phyloP scores from a whole-genome alignment of 2,797 vertebrate species.

The Epinephelus coioides region DNA sequence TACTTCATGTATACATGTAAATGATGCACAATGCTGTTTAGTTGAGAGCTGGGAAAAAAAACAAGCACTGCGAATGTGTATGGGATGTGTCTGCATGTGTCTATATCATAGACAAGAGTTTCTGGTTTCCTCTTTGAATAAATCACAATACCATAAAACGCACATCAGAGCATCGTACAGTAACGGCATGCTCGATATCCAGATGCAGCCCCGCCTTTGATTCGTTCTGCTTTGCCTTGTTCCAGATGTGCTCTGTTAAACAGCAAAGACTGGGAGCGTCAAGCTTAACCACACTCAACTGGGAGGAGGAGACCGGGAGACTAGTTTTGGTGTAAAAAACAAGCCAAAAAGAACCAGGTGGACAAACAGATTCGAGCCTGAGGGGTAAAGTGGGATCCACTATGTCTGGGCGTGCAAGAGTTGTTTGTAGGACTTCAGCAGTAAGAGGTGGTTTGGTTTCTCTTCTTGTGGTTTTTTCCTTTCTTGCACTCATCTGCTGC shows the following conservation, averaged over 20 bases:
- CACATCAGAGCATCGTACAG: slow-evolving; percentile 57
- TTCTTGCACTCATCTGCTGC: slow-evolving; percentile 56
- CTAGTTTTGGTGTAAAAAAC: slow-evolving; percentile 33
- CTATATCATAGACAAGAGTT: slow-evolving; percentile 26
- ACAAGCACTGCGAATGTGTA: slow-evolving; percentile 26
- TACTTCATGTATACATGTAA: background rate
- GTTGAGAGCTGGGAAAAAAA: slow-evolving; percentile 25
- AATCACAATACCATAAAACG: slow-evolving; percentile 51
- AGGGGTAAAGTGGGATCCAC: slow-evolving; percentile 56
- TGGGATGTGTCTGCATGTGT: slow-evolving; percentile 26
- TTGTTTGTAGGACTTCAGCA: slow-evolving; percentile 68
- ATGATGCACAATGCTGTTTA: slow-evolving; percentile 16
- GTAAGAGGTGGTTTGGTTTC: slow-evolving; percentile 67
- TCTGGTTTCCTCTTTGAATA: slow-evolving; percentile 54
- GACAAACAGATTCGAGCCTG: slow-evolving; percentile 71
- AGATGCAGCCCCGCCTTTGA: slow-evolving; percentile 55
- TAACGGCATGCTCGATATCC: slow-evolving; percentile 36
- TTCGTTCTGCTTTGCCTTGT: slow-evolving; percentile 59
- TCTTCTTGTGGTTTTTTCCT: slow-evolving; percentile 66
- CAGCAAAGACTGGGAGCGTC: slow-evolving; percentile 40
- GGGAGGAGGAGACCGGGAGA: slow-evolving; percentile 40
- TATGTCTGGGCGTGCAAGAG: slow-evolving; percentile 70
- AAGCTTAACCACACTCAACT: slow-evolving; percentile 43
- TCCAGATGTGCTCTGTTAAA: slow-evolving; percentile 78
- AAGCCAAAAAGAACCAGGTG: slow-evolving; percentile 80